Evolutionary conservation across 37 sponge, comb jelly and placozoan genomes (phyloP).

Genomic region (Theonella swinhoei): DNA sequence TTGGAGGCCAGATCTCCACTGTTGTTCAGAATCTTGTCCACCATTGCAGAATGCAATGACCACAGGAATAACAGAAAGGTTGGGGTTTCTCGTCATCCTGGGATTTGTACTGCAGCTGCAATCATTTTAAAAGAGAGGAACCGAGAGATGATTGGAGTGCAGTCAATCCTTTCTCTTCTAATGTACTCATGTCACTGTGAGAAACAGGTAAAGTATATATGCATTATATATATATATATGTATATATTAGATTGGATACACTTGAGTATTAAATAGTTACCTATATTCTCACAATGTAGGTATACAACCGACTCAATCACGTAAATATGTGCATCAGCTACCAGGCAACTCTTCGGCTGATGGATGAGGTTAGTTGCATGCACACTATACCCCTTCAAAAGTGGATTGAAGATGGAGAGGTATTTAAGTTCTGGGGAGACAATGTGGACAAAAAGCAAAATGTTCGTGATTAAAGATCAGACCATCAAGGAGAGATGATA

Average conservation of each 20-base stretch:
- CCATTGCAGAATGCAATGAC: no score
- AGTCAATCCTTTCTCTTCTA: background rate
- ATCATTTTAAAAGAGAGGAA: conserved; percentile 16
- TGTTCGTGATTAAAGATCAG: conserved; percentile 18
- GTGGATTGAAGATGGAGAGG: no score
- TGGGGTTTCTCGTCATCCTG: conserved; percentile 4
- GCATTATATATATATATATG: background rate
- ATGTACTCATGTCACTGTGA: background rate
- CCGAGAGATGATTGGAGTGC: conserved; percentile 7
- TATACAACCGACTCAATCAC: conserved; percentile 8
- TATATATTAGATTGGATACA: no score
- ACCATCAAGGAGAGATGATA: conserved; percentile 13
- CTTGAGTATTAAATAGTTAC: no score
- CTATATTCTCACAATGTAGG: no score
- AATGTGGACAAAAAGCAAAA: conserved; percentile 33
- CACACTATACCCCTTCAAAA: conserved; percentile 3
- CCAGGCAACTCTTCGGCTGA: background rate
- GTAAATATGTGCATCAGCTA: conserved; percentile 10
- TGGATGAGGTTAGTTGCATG: background rate
- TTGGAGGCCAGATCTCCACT: no score
- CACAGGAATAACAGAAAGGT: conserved; percentile 6
- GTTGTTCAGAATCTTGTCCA: no score
- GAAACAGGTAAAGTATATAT: background rate
- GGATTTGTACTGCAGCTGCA: conserved; percentile 10
- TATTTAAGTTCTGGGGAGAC: conserved; percentile 31